These are phyloP conservation scores for Microcebus jonahi DNA, from an alignment of 2,113 vertebrate genomes.

Conservation along the genomic window DNA sequence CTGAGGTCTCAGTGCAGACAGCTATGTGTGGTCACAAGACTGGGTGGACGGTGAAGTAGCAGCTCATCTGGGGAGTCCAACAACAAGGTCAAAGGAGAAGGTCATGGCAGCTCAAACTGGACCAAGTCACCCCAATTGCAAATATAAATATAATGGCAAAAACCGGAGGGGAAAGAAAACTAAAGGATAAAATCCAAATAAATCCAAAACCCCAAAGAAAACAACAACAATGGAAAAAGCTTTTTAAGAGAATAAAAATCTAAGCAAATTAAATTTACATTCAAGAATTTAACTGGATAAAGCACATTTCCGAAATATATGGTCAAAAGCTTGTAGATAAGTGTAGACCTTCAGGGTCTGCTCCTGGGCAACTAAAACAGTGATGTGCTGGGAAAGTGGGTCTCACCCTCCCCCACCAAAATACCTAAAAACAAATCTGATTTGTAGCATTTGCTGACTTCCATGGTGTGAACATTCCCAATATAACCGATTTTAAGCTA, in stretches of 20 bases:
- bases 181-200: background rate
- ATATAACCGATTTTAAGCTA: background rate
- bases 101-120: background rate
- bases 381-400: background rate
- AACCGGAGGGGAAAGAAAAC: background rate
- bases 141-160: background rate
- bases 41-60: background rate
- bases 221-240: background rate
- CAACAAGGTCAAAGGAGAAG: background rate
- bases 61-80: background rate
- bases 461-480: background rate
- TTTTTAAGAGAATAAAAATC: background rate
- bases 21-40: background rate
- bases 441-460: background rate
- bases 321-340: background rate
- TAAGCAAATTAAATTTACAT: conserved; percentile 15
- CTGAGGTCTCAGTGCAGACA: background rate
- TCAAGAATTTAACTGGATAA: conserved; percentile 15
- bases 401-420: background rate
- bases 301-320: conserved; percentile 26
- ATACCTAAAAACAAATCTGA: background rate
- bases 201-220: background rate
- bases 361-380: background rate
- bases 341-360: background rate
- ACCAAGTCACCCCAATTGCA: background rate